Evolutionary conservation across 2,888 invertebrate genomes (phyloP), one percentile per base, ranked within the genome.

Genomic region (Scaptomyza cyrtandrae): DNA sequence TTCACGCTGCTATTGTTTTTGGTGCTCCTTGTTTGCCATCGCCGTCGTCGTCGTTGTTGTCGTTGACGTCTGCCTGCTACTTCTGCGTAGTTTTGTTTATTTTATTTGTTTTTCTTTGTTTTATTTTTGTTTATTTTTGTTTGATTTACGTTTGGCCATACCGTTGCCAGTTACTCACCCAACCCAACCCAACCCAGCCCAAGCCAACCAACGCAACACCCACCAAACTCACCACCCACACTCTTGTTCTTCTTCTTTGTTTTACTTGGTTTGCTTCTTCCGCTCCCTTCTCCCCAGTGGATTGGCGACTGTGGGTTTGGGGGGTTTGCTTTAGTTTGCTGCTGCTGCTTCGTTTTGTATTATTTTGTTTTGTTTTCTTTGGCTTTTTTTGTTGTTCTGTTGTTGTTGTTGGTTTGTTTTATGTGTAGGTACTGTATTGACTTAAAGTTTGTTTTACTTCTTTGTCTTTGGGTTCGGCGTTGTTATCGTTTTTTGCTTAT

Each of bases 91-190:
- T 88, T 83, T 79, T 88, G 83, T 83, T 88, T 82, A 88, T 83
- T 86, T 81, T 83, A 83, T 83, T 86, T 83, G 88, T 88, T 83
- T 87, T 81, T 82, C 86, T 82, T 86, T 82, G 86, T 78, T 78
- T 87, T 82, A 80, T 84, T 84, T 80, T 71, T 78, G 78, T 78
- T 78, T 78, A 81, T 82, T 82, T 82, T 82, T 82, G 82, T 82
- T 82, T 82, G 82, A 82, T 82, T 82, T 82, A 84, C 87, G 85
- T 86, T 84, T 86, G 80, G 70, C 64, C 72, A 66, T 61, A 64
- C 76, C 67, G 80, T 62, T 57, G 65, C 67, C 68, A 71, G 68
- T 57, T 55, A 63, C 35, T 52, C 57, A 37, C 37, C 54, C 33
- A 33, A 9, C 16, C 50, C 33, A 39, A 14, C 46, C 29, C 35